Conservation (phyloP, 1,140 invertebrate species). For the Samia ricini region DNA sequence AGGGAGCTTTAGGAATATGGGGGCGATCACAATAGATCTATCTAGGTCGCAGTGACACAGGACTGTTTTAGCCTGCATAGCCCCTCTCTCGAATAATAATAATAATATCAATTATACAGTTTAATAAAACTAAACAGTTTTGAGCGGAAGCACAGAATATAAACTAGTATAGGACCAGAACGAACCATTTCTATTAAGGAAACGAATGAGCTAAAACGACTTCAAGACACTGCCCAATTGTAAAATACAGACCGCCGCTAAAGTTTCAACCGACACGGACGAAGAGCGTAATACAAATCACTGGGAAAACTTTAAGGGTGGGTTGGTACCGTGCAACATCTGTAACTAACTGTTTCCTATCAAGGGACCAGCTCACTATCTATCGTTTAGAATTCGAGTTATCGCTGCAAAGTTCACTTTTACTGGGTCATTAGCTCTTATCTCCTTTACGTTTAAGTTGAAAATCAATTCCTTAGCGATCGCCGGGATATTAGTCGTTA, state of each 20-base stretch:
- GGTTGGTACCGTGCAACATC: slow-evolving; percentile 30
- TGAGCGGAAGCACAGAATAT: too few species aligned
- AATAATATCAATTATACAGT: too few species aligned
- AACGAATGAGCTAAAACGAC: not conserved
- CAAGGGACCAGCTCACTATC: slow-evolving; percentile 23
- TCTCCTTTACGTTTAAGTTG: slow-evolving; percentile 18
- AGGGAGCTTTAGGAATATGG: too few species aligned
- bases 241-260: slow-evolving; percentile 1
- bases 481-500: not conserved
- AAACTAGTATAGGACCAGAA: too few species aligned
- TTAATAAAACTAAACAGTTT: too few species aligned
- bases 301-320: slow-evolving; percentile 16
- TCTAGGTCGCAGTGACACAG: too few species aligned
- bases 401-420: slow-evolving; percentile 15
- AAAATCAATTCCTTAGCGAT: slow-evolving; percentile 19
- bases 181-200: not conserved
- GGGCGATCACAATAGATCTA: too few species aligned
- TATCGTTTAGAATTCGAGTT: slow-evolving; percentile 33
- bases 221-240: not conserved
- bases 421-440: slow-evolving; percentile 22
- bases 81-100: too few species aligned
- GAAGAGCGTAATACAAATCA: slow-evolving; percentile 28
- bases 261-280: slow-evolving; percentile 17
- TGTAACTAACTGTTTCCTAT: slow-evolving; percentile 31
- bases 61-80: too few species aligned